Base-by-base conservation (phyloP, 2,113 vertebrate species). In the Ailurus styani region DNA sequence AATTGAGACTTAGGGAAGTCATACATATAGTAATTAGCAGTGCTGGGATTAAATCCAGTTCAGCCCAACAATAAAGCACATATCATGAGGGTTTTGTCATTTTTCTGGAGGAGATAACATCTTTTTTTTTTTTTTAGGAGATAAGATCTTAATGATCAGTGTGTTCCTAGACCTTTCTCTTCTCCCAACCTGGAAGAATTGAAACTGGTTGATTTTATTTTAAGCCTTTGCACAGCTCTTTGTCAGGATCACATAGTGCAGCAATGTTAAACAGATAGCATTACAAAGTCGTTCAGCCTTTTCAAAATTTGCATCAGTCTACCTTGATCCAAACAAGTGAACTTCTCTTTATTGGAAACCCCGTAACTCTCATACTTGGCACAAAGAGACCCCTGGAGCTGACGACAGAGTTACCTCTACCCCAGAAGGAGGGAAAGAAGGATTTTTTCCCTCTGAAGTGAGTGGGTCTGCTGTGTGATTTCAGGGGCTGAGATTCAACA, bases 381-480 rank as follows among this genome's bases (percentile, higher is more conserved):
- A 95, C 23, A 54, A 23, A 92, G 75, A 75, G 91, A 87, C 60
- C 25, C 97, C 95, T 54, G 40, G 84, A 94, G 83, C 79, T 10
- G 29, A 97, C 62, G 4, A 66, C 75, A 73, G 73, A 94, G 89
- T 98, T 94, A 75, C 47, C 34, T 87, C 31, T n/a, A 96, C 18
- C 50, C 60, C 25, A 83, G 83, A 73, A 10, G 29, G 4, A 85
- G 62, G 5, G 11, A 47, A 68, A 54, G 8, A 21, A 10, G 20
- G n/a, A 7, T 37, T 23, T 34, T 31, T 77, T 57, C 50, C 54
- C 40, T 66, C 52, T 72, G 20, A 21, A 81, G 70, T 79, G 90
- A 93, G 8, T 47, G 84, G 75, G 47, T 78, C 94, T n/a, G 15
- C 97, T 98, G 34, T 75, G 54, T 95, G 95, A 96, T 96, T 98